phyloP scores from a whole-genome alignment of 1,140 invertebrate species.

The Drosophila serrata region DNA sequence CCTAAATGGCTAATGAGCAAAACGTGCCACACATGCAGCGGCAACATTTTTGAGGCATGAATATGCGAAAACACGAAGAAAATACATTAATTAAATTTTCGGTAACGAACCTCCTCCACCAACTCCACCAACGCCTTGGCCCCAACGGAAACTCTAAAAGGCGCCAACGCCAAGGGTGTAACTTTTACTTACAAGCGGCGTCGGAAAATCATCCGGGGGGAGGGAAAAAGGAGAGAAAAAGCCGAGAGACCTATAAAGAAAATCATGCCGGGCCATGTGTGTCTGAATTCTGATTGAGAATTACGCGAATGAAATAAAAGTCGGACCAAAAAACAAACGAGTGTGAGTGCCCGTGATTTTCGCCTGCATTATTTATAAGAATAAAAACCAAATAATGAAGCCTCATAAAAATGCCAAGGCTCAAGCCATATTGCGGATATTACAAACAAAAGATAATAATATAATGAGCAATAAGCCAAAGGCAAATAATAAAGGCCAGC shows the following conservation, averaged over 20 bases:
- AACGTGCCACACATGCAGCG: slow-evolving; percentile 67
- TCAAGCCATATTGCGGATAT: slow-evolving; percentile 66
- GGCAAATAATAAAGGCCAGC: slow-evolving; percentile 53
- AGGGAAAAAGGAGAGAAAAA: not conserved
- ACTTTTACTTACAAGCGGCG: slow-evolving; percentile 61
- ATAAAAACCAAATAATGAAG: slow-evolving; percentile 69
- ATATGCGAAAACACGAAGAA: slow-evolving; percentile 83
- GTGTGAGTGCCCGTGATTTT: slow-evolving; percentile 17
- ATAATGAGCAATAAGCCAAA: slow-evolving; percentile 75
- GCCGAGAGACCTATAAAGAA: slow-evolving; percentile 58
- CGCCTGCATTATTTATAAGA: slow-evolving; percentile 73
- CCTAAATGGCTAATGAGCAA: slow-evolving; percentile 78
- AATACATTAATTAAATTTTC: slow-evolving; percentile 82
- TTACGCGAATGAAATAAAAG: slow-evolving; percentile 48
- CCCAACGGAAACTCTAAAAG: slow-evolving; percentile 55
- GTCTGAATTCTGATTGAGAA: slow-evolving; percentile 72
- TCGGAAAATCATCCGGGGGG: slow-evolving; percentile 24
- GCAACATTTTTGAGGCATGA: slow-evolving; percentile 65
- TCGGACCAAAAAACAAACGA: slow-evolving; percentile 3
- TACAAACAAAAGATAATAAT: slow-evolving; percentile 81
- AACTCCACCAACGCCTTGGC: not conserved
- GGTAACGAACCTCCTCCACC: slow-evolving; percentile 5
- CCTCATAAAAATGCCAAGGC: slow-evolving; percentile 65
- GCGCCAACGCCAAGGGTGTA: slow-evolving; percentile 45
- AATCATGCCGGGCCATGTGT: slow-evolving; percentile 61